These are phyloP conservation scores for Lanius ludovicianus DNA, from an alignment of 2,113 vertebrate genomes.

Conservation along the genomic window DNA sequence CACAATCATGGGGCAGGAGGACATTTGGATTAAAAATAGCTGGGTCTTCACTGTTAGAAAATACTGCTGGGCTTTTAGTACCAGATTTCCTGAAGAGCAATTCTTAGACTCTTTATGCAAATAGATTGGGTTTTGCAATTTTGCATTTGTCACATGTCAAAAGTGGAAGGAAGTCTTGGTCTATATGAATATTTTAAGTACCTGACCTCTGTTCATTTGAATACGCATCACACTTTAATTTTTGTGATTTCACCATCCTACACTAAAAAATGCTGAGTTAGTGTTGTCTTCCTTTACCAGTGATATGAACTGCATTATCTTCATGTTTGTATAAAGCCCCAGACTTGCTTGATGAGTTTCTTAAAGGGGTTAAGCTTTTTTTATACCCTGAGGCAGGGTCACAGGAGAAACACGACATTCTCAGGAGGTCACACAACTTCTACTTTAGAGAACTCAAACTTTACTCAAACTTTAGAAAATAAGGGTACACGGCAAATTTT, in stretches of 20 bases:
- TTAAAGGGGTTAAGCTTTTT: background rate
- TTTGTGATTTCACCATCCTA: background rate
- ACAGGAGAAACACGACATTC: background rate
- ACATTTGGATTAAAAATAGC: background rate
- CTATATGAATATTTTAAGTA: background rate
- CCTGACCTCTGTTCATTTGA: background rate
- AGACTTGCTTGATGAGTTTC: background rate
- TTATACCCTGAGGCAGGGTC: background rate
- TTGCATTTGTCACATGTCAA: background rate
- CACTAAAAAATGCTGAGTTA: background rate
- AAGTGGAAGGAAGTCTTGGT: background rate
- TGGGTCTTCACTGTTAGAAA: background rate
- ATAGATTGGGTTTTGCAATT: background rate
- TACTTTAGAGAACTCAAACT: background rate
- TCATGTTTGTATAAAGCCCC: background rate
- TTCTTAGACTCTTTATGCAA: background rate
- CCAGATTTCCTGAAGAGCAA: background rate
- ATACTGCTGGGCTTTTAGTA: background rate
- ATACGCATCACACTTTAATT: background rate
- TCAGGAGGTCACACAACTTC: background rate
- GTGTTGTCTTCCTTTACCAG: background rate
- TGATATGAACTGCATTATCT: background rate
- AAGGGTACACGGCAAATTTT: background rate
- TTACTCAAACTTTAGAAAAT: background rate
- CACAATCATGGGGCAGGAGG: background rate